These are phyloP conservation scores for Dendronephthya gigantea DNA, from an alignment of 64 coral and sea anemone genomes.

Conservation along the genomic window DNA sequence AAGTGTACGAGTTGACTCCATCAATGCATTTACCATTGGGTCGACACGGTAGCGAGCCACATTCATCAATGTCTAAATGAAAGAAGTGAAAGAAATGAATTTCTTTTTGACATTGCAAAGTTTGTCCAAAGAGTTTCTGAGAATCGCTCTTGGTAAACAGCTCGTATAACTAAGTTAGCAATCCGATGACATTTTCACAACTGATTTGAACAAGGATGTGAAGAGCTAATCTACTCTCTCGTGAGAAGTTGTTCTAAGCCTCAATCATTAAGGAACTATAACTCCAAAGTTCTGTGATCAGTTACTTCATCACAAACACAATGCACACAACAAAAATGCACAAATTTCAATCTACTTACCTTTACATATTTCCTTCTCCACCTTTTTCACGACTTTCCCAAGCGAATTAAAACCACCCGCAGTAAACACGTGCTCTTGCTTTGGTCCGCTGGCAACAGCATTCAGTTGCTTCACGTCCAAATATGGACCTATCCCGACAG, in stretches of 20 bases:
- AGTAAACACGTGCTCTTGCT: background rate
- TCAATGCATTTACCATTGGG: background rate
- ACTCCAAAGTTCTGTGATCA: no score
- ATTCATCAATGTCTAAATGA: slow-evolving; percentile 64
- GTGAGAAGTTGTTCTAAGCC: no score
- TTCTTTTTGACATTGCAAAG: no score
- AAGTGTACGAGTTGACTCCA: background rate
- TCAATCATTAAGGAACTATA: no score
- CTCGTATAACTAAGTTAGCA: no score
- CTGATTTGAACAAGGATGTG: no score
- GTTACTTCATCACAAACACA: no score
- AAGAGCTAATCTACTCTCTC: no score
- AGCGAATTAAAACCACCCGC: background rate
- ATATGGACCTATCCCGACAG: slow-evolving; percentile 1
- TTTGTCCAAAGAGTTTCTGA: no score
- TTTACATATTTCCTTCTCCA: slow-evolving; percentile 7
- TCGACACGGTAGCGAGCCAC: background rate
- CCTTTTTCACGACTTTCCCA: background rate
- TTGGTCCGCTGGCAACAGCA: background rate
- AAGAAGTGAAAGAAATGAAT: background rate
- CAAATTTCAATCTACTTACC: background rate
- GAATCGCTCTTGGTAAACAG: no score
- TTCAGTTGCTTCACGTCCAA: background rate
- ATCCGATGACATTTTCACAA: no score
- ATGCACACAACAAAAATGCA: background rate